phyloP scores from a whole-genome alignment of 2,797 vertebrate genomes.

The Psittacula echo region DNA sequence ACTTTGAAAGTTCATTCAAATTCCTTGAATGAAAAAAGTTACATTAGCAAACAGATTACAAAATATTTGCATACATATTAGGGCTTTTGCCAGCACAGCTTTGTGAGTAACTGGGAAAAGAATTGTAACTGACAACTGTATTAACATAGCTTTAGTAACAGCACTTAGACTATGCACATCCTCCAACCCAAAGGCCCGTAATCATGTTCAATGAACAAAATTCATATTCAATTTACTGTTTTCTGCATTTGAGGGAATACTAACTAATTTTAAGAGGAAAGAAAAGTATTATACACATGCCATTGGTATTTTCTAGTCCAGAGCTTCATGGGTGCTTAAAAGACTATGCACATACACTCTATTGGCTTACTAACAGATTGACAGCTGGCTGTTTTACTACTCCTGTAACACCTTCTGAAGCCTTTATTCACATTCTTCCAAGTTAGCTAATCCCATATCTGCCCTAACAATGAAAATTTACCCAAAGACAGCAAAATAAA shows the following conservation, averaged over 20 bases:
- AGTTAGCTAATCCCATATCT: not conserved
- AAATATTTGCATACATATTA: not conserved
- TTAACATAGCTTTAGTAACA: fast-evolving
- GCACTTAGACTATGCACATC: not conserved
- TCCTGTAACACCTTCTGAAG: not conserved
- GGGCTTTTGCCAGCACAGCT: not conserved
- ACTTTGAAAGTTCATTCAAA: not conserved
- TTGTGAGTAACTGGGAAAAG: not conserved
- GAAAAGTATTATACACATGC: not conserved
- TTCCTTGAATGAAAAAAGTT: not conserved
- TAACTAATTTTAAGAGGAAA: not conserved
- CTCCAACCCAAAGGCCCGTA: not conserved
- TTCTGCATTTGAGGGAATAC: not conserved
- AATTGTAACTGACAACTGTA: not conserved
- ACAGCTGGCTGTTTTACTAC: not conserved
- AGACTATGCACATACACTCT: not conserved
- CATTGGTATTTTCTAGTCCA: not conserved
- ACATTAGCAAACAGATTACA: not conserved
- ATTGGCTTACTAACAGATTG: not conserved
- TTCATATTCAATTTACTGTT: not conserved
- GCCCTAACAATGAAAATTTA: not conserved
- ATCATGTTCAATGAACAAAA: not conserved
- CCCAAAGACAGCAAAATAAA: not conserved
- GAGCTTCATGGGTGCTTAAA: not conserved
- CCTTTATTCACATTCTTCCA: not conserved